Evolutionary conservation across 2,113 vertebrate species (phyloP), one percentile per base, ranked within the genome.

Genomic region (Gnathonemus echidnorhynchus): DNA sequence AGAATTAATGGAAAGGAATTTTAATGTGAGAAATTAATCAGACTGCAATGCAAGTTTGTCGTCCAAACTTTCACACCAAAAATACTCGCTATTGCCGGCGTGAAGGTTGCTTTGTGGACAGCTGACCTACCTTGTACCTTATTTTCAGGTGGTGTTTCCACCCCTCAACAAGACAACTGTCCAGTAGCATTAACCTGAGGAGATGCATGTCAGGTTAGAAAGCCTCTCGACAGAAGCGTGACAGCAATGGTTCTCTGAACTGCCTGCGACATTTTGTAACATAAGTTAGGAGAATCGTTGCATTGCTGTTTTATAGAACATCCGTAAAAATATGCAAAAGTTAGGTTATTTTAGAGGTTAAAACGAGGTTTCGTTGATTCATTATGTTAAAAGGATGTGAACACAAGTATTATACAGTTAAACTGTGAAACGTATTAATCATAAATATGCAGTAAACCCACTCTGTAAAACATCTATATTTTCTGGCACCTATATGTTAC

Each of bases 141-240:
- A 35, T 90, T 10, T 52, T 27, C 58, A 90, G 10, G n/a, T 87
- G 84, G 56, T 87, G 56, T 42, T 74, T 90, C 89, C 89, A 90
- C 19, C 56, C 58, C 27, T 90, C 89, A 39, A 90, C 58, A 50
- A 90, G 27, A 62, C 85, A 90, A 39, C 89, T 45, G 27, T 90
- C 89, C 83, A 90, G 85, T 46, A 90, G 45, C 89, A 90, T 90
- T 19, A 90, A 84, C 42, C 89, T 90, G 89, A 35, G 74, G 58
- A 21, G 17, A 70, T 1, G 15, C 31, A 70, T n/a, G 42, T 13
- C 15, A 89, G 49, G 46, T 87, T 50, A 31, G n/a, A 35, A 39
- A 53, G 15, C 31, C 13, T 58, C 49, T 35, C 3, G 3, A 9
- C 49, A 21, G 31, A 87, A 56, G 50, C 24, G 52, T 52, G 49